Base-by-base conservation (phyloP, 2,797 vertebrate genomes). In the Syncerus caffer region DNA sequence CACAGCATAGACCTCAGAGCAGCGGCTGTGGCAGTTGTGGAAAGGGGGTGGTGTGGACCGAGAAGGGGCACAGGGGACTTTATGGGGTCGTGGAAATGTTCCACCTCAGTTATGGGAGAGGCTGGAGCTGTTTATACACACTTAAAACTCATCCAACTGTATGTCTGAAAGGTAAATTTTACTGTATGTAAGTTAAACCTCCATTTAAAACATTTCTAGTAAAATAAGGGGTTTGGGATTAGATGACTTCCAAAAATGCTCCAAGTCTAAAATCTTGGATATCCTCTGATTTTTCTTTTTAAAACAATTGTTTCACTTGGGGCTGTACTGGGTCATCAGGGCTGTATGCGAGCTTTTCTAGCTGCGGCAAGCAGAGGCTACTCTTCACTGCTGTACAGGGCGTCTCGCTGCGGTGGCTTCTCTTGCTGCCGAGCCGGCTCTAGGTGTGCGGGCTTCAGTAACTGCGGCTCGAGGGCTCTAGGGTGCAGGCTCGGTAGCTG, bases 1-100 rank as follows among this genome's bases (percentile, higher is more conserved):
- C 1, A 15, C 0, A 0, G 47, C 0, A 2, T 1, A 13, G 53
- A 7, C 6, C 3, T 50, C 15, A 21, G n/a, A 74, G 57, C 74
- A 3, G 14, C 0, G 0, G 8, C 1, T 42, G 38, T 17, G 82
- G 51, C 4, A 6, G 23, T 1, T 82, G 21, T 12, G 0, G 27
- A 60, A 57, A 60, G 29, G 19, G 7, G n/a, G 45, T 10, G 23
- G 19, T 3, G 16, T 5, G 4, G 82, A 15, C 17, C 3, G 7
- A 47, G 67, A 57, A 53, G 21, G 47, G 51, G 47, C 23, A n/a
- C 11, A 1, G 25, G 79, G 25, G 11, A 29, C 14, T 1, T 58
- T 3, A 2, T 0, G 4, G 42, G 53, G 4, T 14, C 6, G 2
- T 2, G 21, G 27, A 10, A 19, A 60, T 0, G 9, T 13, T n/a